Evolutionary conservation across 2,888 invertebrate species (phyloP), one percentile per base, ranked within the genome.

Genomic region (Drosophila basisetae): DNA sequence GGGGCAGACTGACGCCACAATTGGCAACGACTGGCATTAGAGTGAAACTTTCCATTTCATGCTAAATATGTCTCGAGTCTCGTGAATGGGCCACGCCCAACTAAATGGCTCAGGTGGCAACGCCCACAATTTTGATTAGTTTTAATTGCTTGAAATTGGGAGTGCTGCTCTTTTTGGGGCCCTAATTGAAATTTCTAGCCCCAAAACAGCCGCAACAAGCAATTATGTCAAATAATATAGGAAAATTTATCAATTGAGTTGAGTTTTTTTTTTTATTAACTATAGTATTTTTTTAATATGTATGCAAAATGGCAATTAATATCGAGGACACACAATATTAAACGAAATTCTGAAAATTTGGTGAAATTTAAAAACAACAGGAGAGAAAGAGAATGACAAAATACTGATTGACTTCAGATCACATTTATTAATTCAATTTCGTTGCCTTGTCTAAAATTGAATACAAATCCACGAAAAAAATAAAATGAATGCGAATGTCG

Each of bases 251-350:
- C 71, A 82, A 80, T 71, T 84, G 71, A 56, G 65, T 55, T 18
- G 66, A 49, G 66, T 60, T 16, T 68, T 53, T 55, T 66, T 53
- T 56, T 37, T 56, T 66, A 66, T 80, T 68, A 72, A 69, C 69
- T 70, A 60, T 16, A 68, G 53, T 33, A 39, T 49, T 39, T 39
- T 50, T 62, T 52, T 60, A 49, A 69, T 69, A 64, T 70, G 63
- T 72, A 77, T 84, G 82, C 75, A 73, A 86, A 86, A 82, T 80
- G 76, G 64, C 82, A 83, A 82, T 82, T 82, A 76, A 80, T 69
- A 62, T 55, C 43, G 73, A 65, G 64, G 65, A 69, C 68, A 70
- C 31, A 35, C 47, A 54, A 68, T 72, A 71, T 70, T 62, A 60
- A 75, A 74, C 3, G 55, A 78, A 74, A 59, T 62, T 61, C 25